Evolutionary conservation across 2,113 vertebrate species (phyloP).

Genomic region (Mandrillus leucophaeus): DNA sequence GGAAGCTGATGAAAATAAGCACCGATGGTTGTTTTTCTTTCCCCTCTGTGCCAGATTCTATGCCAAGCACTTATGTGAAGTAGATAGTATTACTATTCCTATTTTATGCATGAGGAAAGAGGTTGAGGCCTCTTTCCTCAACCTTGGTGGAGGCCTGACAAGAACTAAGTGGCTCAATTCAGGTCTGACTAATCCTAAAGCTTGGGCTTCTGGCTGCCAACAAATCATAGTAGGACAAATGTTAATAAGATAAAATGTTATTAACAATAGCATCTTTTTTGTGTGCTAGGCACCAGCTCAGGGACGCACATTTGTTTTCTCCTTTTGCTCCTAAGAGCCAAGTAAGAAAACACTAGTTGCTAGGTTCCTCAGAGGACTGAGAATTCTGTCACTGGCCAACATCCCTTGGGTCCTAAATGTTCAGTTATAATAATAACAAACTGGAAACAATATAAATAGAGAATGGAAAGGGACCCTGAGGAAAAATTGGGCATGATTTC

Average conservation of each 20-base stretch:
- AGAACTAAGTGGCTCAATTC: background rate
- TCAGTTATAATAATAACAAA: constrained; percentile 29
- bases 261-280: background rate
- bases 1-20: background rate
- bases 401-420: background rate
- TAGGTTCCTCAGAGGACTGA: background rate
- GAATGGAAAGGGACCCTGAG: background rate
- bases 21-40: background rate
- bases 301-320: background rate
- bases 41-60: background rate
- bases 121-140: background rate
- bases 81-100: background rate
- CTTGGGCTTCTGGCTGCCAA: background rate
- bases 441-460: background rate
- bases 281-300: background rate
- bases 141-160: background rate
- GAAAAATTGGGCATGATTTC: constrained; percentile 17
- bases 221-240: background rate
- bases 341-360: background rate
- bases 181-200: background rate
- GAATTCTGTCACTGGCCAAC: background rate
- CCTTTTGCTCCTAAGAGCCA: background rate
- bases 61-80: background rate
- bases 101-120: background rate
- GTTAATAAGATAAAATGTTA: background rate